Evolutionary conservation across 2,888 invertebrate genomes (phyloP).

Genomic region (Eudemis profundana): DNA sequence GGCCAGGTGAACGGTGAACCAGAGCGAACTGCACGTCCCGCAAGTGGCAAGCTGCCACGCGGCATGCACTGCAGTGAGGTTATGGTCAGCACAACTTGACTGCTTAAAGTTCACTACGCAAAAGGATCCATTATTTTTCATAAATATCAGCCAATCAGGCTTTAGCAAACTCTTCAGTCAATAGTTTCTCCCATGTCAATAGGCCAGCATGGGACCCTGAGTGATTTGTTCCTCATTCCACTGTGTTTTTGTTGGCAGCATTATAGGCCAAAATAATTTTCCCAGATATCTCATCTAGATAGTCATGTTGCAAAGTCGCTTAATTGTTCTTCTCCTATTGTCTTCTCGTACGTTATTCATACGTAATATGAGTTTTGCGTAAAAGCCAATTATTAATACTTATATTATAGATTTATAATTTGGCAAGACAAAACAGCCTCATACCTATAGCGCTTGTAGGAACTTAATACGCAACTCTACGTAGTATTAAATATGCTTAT

Average conservation of each 20-base stretch:
- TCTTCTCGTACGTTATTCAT: background rate
- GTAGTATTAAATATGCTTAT: constrained; percentile 30
- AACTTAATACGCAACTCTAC: constrained; percentile 17
- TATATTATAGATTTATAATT: constrained; percentile 24
- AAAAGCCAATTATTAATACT: constrained; percentile 30
- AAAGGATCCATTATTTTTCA: background rate
- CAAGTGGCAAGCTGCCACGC: constrained; percentile 58
- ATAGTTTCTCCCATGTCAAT: constrained; percentile 31
- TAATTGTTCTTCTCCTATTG: background rate
- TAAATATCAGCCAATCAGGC: constrained; percentile 7
- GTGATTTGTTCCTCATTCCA: constrained; percentile 30
- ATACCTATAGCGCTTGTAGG: constrained; percentile 11
- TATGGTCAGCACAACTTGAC: constrained; percentile 57
- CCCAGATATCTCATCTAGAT: background rate
- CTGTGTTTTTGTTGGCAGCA: constrained; percentile 18
- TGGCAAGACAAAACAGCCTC: constrained; percentile 30
- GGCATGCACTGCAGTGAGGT: constrained; percentile 51
- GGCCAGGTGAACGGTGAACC: constrained; percentile 68
- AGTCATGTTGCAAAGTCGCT: background rate
- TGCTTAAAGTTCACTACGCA: background rate
- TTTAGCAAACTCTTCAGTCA: constrained; percentile 14
- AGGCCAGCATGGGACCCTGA: constrained; percentile 30
- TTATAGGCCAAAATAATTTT: constrained; percentile 9
- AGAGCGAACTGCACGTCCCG: constrained; percentile 47
- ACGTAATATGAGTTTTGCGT: constrained; percentile 34